Conservation (phyloP, 2,888 invertebrate genomes). For the Esperia sulphurella region DNA sequence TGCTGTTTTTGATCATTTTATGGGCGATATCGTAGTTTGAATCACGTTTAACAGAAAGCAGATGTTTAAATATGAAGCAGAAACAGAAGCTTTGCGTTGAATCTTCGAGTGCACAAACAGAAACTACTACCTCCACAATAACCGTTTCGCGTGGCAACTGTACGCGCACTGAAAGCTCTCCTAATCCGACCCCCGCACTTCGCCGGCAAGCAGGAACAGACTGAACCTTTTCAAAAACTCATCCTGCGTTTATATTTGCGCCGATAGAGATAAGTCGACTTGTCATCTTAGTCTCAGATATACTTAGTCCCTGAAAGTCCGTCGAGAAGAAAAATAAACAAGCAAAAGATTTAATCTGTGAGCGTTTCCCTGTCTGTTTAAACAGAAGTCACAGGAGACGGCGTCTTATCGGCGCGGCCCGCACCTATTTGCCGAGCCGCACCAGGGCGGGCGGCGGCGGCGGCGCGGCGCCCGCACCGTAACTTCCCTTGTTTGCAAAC, state of each 20-base stretch:
- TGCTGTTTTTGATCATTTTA: background rate
- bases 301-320: constrained; percentile 49
- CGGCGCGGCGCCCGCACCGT: constrained; percentile 39
- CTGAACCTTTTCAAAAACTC: constrained; percentile 57
- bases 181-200: constrained; percentile 57
- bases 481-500: constrained; percentile 79
- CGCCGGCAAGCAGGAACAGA: constrained; percentile 34
- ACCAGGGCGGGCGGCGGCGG: constrained; percentile 18
- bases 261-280: constrained; percentile 58
- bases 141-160: constrained; percentile 53
- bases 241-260: constrained; percentile 57
- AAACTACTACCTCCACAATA: constrained; percentile 48
- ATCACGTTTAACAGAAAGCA: constrained; percentile 40
- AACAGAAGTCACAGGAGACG: constrained; percentile 71
- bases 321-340: constrained; percentile 63
- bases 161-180: constrained; percentile 54
- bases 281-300: constrained; percentile 56
- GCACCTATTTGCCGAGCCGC: constrained; percentile 62
- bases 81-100: constrained; percentile 48
- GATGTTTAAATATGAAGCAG: constrained; percentile 65
- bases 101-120: constrained; percentile 66
- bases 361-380: constrained; percentile 71
- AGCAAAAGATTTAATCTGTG: constrained; percentile 67
- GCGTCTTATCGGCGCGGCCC: constrained; percentile 69
- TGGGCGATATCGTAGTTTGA: constrained; percentile 11